phyloP scores from a whole-genome alignment of 2,888 invertebrate species.

The Temnothorax unifasciatus region DNA sequence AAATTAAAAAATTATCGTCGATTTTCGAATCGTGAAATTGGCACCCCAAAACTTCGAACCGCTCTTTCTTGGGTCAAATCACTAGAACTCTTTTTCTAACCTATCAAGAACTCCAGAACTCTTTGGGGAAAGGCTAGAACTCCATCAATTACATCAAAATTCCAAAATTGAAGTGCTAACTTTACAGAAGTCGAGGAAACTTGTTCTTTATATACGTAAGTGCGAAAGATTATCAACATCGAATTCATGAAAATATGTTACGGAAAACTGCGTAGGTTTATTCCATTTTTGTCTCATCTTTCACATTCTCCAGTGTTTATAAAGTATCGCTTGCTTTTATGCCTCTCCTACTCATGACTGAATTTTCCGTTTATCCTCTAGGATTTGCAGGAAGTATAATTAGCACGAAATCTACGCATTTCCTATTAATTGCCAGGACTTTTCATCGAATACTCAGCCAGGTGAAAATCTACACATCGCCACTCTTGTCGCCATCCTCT shows the following conservation, averaged over 20 bases:
- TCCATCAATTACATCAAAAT: too few species aligned
- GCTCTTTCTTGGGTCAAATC: too few species aligned
- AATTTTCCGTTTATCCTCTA: neutral
- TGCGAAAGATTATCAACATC: constrained; percentile 25
- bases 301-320: constrained; percentile 3
- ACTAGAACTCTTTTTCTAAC: too few species aligned
- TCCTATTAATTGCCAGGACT: neutral
- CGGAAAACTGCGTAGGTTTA: neutral
- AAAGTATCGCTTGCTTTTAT: neutral
- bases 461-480: neutral
- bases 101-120: too few species aligned
- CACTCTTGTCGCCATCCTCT: neutral
- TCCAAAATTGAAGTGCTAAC: too few species aligned
- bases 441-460: neutral
- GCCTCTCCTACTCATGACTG: neutral
- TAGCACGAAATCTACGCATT: neutral
- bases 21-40: too few species aligned
- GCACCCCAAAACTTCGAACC: too few species aligned
- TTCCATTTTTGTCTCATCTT: neutral
- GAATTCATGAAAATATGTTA: constrained; percentile 9
- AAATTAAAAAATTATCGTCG: too few species aligned
- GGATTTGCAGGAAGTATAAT: constrained; percentile 2
- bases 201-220: neutral
- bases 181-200: too few species aligned
- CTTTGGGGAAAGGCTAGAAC: too few species aligned